Percentiles rank a stretch among this genome's conserved stretches.
Evolutionary conservation across 2,797 vertebrate genomes (phyloP).

Genomic region (Amblyopsis hoosieri): DNA sequence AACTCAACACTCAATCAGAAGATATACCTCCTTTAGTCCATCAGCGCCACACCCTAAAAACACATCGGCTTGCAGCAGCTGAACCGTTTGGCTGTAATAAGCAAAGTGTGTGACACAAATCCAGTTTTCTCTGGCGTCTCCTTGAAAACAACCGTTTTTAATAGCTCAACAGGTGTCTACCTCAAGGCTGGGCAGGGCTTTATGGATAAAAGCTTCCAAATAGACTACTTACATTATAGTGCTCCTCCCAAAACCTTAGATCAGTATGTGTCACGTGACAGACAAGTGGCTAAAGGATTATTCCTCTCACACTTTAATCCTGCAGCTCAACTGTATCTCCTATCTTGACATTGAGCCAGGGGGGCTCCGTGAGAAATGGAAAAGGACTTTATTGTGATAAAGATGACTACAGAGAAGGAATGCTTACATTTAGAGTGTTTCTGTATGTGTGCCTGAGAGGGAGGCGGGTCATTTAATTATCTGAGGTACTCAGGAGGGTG

Average conservation of each 20-base stretch:
- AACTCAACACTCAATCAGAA: no score
- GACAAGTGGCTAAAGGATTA: constrained; percentile 70
- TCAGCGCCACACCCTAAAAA: neutral
- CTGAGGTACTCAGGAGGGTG: constrained; percentile 6
- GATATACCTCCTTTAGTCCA: neutral
- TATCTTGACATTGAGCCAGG: constrained; percentile 54
- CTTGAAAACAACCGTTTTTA: constrained; percentile 9
- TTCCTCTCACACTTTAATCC: constrained; percentile 63
- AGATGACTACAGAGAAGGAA: no score
- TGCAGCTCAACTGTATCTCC: constrained; percentile 55
- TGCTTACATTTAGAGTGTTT: neutral
- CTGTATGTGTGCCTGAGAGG: constrained; percentile 2
- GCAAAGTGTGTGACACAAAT: neutral
- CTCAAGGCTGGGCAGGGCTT: neutral
- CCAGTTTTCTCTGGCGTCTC: neutral
- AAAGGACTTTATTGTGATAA: neutral
- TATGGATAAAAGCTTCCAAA: constrained; percentile 37
- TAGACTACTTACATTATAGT: constrained; percentile 63
- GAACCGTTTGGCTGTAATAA: neutral
- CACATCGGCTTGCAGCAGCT: neutral
- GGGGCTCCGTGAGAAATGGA: constrained; percentile 27
- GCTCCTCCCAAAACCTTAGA: constrained; percentile 60
- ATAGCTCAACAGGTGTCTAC: constrained; percentile 3
- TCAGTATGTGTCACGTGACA: constrained; percentile 66
- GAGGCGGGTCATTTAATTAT: constrained; percentile 44